phyloP scores from a whole-genome alignment of 2,888 invertebrate species.

The Beris morrisii region DNA sequence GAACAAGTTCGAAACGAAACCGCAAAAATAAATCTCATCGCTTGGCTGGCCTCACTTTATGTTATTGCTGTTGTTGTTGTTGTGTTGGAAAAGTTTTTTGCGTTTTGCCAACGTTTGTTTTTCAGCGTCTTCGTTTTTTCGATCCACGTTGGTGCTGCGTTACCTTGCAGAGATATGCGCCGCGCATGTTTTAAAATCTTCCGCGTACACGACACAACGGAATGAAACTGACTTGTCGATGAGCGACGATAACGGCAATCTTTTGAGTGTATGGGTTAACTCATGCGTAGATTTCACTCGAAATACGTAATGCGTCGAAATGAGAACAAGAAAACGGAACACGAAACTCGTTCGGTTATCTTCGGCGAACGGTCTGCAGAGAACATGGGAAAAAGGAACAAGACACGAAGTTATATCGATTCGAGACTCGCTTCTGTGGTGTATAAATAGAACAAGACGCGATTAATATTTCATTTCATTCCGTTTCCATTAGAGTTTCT shows the following conservation, averaged over 20 bases:
- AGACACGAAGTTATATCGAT: constrained; percentile 18
- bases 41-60: constrained; percentile 4
- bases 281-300: neutral
- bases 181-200: constrained; percentile 11
- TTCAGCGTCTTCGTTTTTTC: constrained; percentile 3
- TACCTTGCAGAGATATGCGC: constrained; percentile 19
- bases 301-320: neutral
- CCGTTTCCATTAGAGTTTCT: neutral
- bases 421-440: neutral
- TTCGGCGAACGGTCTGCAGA: constrained; percentile 3
- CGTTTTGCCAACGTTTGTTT: neutral
- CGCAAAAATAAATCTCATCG: constrained; percentile 5
- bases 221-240: neutral
- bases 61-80: neutral
- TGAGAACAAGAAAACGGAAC: constrained; percentile 5
- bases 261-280: neutral
- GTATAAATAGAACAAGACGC: constrained; percentile 28
- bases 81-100: neutral
- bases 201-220: constrained; percentile 3
- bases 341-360: neutral
- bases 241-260: neutral
- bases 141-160: neutral
- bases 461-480: constrained; percentile 27
- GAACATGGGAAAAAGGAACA: neutral
- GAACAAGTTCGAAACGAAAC: constrained; percentile 2